Base-by-base conservation (phyloP, 53 echinoderm and acorn worm genomes). In the Actinopyga echinites region DNA sequence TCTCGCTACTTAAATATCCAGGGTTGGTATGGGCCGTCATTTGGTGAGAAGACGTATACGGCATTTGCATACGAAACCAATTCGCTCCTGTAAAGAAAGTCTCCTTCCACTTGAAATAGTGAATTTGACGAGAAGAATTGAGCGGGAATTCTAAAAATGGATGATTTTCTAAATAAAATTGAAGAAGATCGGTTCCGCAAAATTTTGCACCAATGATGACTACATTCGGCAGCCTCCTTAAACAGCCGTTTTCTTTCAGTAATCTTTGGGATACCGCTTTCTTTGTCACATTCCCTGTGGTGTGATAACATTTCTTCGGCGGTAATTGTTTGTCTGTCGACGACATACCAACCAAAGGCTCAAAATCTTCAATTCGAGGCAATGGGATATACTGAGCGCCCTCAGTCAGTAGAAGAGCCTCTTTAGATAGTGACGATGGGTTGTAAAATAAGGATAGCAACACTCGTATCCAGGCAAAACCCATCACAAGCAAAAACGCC, bases 91-190 rank as follows among this genome's bases (percentile, higher is more conserved):
- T 62, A 11, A 10, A 31, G 28, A 31, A 62, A 28, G 28, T 31
- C 15, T 62, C 63, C 63, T 62, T 31, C 28, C 28, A 30, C 31
- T 62, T 62, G 31, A 62, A 62, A 22, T 29, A 62, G 26, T 28
- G 31, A 10, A 62, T 31, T 28, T 62, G 28, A 30, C 28, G 9
- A 15, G 28, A 28, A 9, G 63, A 30, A 30, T 62, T 31, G 19
- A 0, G 5, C n/a, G 63, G 63, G n/a, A 62, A 62, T 62, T 29
- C 63, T 31, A 62, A 62, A 62, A 31, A 28, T 62, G 63, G 63
- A 62, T 62, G 63, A 10, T 62, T 28, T 28, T 69, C 22, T 20
- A 69, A 35, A 36, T 69, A 69, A 69, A 69, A 69, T 40, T 69
- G 36, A 10, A 69, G 40, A 34, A 69, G 37, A 22, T 69, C 37